Conservation (phyloP, 2,797 vertebrate species). For the Vultur gryphus region DNA sequence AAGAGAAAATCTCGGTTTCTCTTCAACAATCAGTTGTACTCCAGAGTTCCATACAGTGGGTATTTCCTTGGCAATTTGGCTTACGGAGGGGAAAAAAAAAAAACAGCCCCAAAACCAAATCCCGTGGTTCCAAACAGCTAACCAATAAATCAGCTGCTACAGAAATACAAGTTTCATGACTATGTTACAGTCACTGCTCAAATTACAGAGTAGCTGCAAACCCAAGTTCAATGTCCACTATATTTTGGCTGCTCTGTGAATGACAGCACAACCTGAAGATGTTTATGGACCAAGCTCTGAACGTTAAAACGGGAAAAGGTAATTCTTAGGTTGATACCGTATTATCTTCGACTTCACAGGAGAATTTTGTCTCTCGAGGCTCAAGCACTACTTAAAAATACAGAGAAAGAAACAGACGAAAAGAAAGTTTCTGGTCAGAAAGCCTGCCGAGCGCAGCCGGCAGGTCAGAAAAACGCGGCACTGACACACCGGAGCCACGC, state of each 20-base stretch:
- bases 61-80: neutral
- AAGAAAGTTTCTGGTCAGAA: neutral
- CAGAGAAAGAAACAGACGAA: neutral
- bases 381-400: neutral
- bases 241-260: neutral
- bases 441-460: neutral
- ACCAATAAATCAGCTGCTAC: neutral
- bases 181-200: neutral
- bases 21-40: neutral
- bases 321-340: neutral
- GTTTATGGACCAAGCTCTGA: neutral
- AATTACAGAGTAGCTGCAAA: neutral
- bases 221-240: fast-evolving
- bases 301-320: fast-evolving
- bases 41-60: neutral
- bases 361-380: neutral
- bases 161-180: neutral
- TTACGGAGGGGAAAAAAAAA: fast-evolving
- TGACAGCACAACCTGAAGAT: neutral
- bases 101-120: neutral
- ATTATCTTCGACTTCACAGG: neutral
- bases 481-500: fast-evolving
- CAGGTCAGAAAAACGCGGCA: too few relatives aligned
- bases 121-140: neutral
- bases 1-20: neutral